Base-by-base conservation (phyloP, 2,797 vertebrate genomes). In the Catharus ustulatus region DNA sequence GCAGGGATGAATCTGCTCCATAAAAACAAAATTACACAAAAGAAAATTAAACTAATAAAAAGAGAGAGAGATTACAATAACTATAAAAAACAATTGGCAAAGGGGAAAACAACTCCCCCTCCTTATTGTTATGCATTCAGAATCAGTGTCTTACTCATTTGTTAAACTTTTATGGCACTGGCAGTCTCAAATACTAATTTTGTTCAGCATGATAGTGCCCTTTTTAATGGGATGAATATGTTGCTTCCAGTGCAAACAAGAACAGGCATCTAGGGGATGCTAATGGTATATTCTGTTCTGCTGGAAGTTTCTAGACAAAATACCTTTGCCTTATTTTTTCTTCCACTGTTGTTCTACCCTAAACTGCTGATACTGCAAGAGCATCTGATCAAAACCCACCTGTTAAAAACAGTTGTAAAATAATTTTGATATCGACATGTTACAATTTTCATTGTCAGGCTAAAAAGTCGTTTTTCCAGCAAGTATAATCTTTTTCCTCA, bases 41-140 rank as follows among this genome's bases (percentile, higher is more conserved):
- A 95, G 95, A 96, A 97, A 97, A 97, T 97, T 97, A 97, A 96
- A 96, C 96, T 95, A 97, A 97, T 97, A 97, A 97, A 97, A 96
- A 96, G 86, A 94, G 74, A 92, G 68, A 74, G 78, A 95, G 84
- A 96, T 95, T 96, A 96, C 89, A 96, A 90, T 91, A 96, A 88
- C 95, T 96, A 96, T 97, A 96, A 95, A 96, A 91, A 96, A 94
- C 92, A 94, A 93, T 54, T 89, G 84, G 61, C 69, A 94, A 93
- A 96, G 85, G 84, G 87, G 94, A 94, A 96, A 95, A 88, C 86
- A 96, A 84, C 80, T 91, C 84, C 64, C 86, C 15, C 26, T 88
- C 79, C 94, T 95, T 96, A 93, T 94, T 95, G 84, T 87, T 92
- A 83, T 96, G 87, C 89, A 88, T 94, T 76, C 85, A 90, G 55